These are phyloP conservation scores for Cirrhinus molitorella DNA, from an alignment of 2,797 vertebrate genomes.

Conservation along the genomic window DNA sequence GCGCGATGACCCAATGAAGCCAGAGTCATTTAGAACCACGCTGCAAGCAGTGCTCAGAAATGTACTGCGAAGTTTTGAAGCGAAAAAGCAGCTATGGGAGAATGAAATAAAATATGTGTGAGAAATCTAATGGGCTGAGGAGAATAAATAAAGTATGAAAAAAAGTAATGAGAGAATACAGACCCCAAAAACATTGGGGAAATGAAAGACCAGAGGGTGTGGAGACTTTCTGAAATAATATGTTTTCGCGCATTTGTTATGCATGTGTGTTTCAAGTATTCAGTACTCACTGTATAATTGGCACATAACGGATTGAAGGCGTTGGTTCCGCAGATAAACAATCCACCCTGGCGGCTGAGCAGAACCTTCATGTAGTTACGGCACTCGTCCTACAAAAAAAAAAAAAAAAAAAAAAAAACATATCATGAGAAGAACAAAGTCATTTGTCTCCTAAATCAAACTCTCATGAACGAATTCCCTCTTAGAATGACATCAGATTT, in stretches of 20 bases:
- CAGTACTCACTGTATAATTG: constrained; percentile 91
- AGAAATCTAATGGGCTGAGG: constrained; percentile 2
- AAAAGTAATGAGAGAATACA: constrained; percentile 3
- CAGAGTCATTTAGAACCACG: background rate
- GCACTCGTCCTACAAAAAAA: constrained; percentile 85
- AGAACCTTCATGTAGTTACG: constrained; percentile 96
- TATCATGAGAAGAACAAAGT: constrained; percentile 8
- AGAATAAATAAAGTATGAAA: constrained; percentile 20
- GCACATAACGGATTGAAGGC: constrained; percentile 95
- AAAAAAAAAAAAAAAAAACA: background rate
- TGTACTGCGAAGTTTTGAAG: constrained; percentile 1
- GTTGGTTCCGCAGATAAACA: constrained; percentile 94
- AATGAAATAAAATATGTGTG: background rate
- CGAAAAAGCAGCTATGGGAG: background rate
- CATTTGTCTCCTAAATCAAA: constrained; percentile 30
- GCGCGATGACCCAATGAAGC: background rate
- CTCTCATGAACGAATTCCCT: constrained; percentile 60
- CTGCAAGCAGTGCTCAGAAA: constrained; percentile 9
- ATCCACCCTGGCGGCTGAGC: constrained; percentile 83
- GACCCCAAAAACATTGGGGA: background rate
- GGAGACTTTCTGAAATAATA: background rate
- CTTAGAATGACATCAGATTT: constrained; percentile 52
- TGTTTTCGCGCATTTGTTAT: constrained; percentile 23
- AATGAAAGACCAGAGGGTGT: constrained; percentile 7
- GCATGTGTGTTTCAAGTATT: constrained; percentile 2